phyloP scores from a whole-genome alignment of 2,888 invertebrate species.

The Luffia ferchaultella region DNA sequence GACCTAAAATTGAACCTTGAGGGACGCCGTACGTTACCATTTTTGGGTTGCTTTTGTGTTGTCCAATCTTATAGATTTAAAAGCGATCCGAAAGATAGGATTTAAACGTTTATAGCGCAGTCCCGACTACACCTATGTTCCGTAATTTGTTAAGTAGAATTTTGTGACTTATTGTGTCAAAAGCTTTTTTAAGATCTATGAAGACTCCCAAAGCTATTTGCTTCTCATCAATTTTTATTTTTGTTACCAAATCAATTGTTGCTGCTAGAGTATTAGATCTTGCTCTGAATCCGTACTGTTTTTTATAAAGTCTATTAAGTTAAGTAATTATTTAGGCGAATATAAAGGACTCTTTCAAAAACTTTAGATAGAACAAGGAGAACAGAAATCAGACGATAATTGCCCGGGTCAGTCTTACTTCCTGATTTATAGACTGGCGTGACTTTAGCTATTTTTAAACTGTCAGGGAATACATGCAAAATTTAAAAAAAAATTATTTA shows the following conservation, averaged over 20 bases:
- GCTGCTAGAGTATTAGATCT: not conserved
- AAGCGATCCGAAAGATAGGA: not conserved
- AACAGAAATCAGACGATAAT: not conserved
- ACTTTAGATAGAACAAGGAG: not conserved
- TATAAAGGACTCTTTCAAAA: not conserved
- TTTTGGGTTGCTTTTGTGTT: not conserved
- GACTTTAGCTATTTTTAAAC: not conserved
- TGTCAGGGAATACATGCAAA: not conserved
- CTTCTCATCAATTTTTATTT: not conserved
- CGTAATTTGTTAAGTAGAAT: not conserved
- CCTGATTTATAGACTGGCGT: not conserved
- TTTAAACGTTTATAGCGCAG: not conserved
- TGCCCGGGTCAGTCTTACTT: not conserved
- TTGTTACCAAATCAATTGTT: conserved; percentile 22
- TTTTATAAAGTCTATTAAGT: not conserved
- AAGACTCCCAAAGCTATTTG: not conserved
- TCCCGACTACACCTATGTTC: not conserved
- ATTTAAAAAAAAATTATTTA: no score
- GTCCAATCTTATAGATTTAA: not conserved
- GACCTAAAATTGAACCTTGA: not conserved
- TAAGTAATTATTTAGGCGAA: not conserved
- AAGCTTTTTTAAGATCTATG: not conserved
- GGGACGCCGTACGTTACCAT: not conserved
- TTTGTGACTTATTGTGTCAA: not conserved
- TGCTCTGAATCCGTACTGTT: not conserved